These are phyloP conservation scores for Drosophila lini DNA, from an alignment of 1,140 invertebrate species.

Conservation along the genomic window DNA sequence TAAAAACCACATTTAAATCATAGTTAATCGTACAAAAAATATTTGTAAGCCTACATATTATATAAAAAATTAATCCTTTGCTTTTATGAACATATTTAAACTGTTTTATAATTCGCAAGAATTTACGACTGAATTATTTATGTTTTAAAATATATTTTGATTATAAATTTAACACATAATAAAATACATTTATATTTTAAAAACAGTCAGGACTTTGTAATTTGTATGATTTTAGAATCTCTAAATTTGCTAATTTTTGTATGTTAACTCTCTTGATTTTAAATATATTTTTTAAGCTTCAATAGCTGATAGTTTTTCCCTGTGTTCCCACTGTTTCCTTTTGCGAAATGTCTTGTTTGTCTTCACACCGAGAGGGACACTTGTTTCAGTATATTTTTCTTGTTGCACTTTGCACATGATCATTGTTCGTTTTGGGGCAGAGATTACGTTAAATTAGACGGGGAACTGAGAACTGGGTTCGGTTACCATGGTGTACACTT, in stretches of 20 bases:
- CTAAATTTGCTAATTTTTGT: background rate
- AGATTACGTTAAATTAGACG: slow-evolving; percentile 36
- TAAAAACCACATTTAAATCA: background rate
- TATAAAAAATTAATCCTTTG: background rate
- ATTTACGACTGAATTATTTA: background rate
- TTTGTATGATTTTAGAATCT: background rate
- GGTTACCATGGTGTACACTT: slow-evolving; percentile 82
- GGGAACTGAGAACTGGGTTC: slow-evolving; percentile 23
- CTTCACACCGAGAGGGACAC: slow-evolving; percentile 50
- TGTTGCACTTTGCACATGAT: slow-evolving; percentile 50
- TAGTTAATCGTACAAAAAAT: background rate
- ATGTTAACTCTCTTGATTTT: background rate
- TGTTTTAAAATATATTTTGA: background rate
- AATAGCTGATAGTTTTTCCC: slow-evolving; percentile 12
- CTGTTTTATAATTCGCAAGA: background rate
- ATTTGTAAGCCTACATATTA: background rate
- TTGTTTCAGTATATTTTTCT: slow-evolving; percentile 34
- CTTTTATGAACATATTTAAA: background rate
- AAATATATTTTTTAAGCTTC: background rate
- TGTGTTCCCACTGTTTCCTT: slow-evolving; percentile 11
- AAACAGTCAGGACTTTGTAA: background rate
- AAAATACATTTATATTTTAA: background rate
- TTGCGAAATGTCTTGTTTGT: slow-evolving; percentile 33
- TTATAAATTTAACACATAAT: background rate
- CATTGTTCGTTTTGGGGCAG: slow-evolving; percentile 39